Evolutionary conservation across 1,140 invertebrate species (phyloP).

Genomic region (Onthophagus taurus): DNA sequence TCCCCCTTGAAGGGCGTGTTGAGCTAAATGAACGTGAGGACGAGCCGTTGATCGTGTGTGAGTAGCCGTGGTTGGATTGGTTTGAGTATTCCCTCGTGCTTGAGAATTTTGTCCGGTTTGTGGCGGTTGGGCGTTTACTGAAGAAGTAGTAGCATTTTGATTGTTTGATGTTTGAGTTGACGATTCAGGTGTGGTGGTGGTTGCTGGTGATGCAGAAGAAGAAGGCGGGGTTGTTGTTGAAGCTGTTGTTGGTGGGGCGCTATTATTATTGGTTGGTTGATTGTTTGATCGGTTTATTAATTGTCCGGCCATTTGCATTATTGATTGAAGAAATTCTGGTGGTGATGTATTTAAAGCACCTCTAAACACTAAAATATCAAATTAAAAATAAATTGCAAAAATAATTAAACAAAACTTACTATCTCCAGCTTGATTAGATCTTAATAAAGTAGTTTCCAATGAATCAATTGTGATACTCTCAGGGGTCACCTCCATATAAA

Average conservation of each 20-base stretch:
- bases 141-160: constrained; percentile 9
- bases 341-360: constrained; percentile 35
- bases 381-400: constrained; percentile 3
- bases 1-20: constrained; percentile 36
- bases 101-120: constrained; percentile 43
- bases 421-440: constrained; percentile 26
- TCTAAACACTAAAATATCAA: constrained; percentile 35
- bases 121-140: constrained; percentile 22
- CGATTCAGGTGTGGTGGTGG: constrained; percentile 19
- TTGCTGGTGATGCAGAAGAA: constrained; percentile 14
- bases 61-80: constrained; percentile 55
- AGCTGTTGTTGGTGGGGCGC: constrained; percentile 14
- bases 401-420: constrained; percentile 20
- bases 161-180: constrained; percentile 7
- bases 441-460: constrained; percentile 25
- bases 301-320: constrained; percentile 45
- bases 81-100: constrained; percentile 50
- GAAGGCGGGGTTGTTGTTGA: constrained; percentile 15
- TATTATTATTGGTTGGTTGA: constrained; percentile 3
- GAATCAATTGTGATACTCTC: constrained; percentile 50
- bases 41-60: constrained; percentile 48
- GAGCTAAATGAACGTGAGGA: constrained; percentile 50
- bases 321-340: constrained; percentile 47
- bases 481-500: constrained; percentile 61
- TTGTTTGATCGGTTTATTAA: constrained; percentile 36